Percentiles rank a stretch among this genome's conserved stretches.
Evolutionary conservation across 2,888 invertebrate species (phyloP).

Genomic region (Noctuana brunneofusca): DNA sequence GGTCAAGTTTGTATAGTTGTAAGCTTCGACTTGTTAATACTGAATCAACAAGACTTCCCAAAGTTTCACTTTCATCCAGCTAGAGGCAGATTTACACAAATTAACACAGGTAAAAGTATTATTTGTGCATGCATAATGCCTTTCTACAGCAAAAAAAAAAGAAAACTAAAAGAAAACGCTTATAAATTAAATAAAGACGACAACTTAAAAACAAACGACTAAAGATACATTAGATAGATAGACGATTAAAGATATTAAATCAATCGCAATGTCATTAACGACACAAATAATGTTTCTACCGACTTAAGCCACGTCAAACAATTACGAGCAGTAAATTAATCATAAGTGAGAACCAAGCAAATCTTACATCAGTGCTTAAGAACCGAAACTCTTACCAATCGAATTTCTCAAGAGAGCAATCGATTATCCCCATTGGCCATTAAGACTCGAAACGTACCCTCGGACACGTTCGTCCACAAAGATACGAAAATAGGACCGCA

Average conservation of each 20-base stretch:
- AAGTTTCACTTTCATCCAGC: slow-evolving; percentile 32
- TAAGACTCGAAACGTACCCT: slow-evolving; percentile 27
- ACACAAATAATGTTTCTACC: background rate
- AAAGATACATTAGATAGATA: too few species aligned
- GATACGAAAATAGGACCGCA: slow-evolving; percentile 42
- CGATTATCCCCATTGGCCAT: slow-evolving; percentile 34
- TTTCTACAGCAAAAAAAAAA: background rate
- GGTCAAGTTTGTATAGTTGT: too few species aligned
- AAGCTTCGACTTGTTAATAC: slow-evolving; percentile 1
- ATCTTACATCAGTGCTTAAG: slow-evolving; percentile 6
- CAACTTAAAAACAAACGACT: background rate
- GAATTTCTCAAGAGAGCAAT: slow-evolving; percentile 27
- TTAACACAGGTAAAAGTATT: slow-evolving; percentile 22
- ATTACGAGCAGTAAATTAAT: background rate
- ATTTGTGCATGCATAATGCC: background rate
- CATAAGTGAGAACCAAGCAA: background rate
- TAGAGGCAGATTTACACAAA: slow-evolving; percentile 10
- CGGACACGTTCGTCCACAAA: slow-evolving; percentile 35
- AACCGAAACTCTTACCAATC: slow-evolving; percentile 12
- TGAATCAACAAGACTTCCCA: slow-evolving; percentile 14
- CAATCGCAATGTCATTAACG: background rate
- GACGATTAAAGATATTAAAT: background rate
- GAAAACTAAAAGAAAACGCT: background rate
- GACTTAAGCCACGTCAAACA: background rate
- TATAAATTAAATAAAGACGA: too few species aligned